A percentile compares a stretch with the other conserved stretches of the same genome.
phyloP scores from a whole-genome alignment of 2,797 vertebrate genomes.

The Columba guinea region DNA sequence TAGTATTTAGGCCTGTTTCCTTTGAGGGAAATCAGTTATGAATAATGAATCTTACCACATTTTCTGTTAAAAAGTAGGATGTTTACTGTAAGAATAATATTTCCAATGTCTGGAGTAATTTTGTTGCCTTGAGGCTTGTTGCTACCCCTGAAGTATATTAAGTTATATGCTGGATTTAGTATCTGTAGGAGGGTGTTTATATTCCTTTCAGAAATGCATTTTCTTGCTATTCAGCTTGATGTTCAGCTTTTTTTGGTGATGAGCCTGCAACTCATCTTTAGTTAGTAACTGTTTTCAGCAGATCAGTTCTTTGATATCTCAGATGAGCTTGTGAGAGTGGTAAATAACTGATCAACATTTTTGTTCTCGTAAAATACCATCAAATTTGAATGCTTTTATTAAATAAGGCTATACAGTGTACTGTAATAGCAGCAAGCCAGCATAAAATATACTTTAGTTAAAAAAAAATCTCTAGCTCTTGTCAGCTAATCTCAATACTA shows the following conservation, averaged over 20 bases:
- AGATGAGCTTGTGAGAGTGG: constrained; percentile 16
- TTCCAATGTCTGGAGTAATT: neutral
- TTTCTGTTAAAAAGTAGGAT: neutral
- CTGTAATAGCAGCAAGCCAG: neutral
- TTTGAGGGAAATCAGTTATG: neutral
- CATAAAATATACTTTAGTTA: neutral
- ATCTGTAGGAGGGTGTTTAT: neutral
- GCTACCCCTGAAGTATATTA: neutral
- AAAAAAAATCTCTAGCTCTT: neutral
- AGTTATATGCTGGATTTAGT: neutral
- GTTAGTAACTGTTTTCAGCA: constrained; percentile 24
- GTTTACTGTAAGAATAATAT: neutral
- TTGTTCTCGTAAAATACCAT: constrained; percentile 22
- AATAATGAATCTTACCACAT: neutral
- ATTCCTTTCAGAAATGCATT: constrained; percentile 41
- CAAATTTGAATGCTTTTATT: neutral
- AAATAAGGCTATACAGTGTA: neutral
- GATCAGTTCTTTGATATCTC: constrained; percentile 15
- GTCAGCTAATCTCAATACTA: neutral
- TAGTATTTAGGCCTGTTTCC: neutral
- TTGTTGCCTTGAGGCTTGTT: neutral
- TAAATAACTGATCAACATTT: constrained; percentile 31
- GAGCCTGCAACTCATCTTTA: constrained; percentile 4
- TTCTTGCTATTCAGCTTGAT: neutral
- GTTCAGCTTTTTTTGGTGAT: neutral